Evolutionary conservation across 2,797 vertebrate genomes (phyloP).

Genomic region (Lophotriccus pileatus): DNA sequence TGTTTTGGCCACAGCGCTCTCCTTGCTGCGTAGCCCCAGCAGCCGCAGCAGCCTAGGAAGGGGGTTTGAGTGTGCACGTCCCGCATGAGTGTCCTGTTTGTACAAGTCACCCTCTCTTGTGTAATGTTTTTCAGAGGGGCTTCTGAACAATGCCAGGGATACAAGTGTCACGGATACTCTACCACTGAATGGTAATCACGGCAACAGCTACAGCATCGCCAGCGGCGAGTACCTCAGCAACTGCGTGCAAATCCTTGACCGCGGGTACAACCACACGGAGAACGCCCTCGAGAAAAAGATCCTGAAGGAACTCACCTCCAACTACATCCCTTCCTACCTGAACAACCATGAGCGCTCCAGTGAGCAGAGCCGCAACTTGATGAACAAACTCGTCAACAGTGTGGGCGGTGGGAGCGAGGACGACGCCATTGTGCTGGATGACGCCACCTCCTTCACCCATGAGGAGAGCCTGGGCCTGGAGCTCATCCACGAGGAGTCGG

Average conservation of each 20-base stretch:
- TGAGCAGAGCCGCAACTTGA: conserved; percentile 93
- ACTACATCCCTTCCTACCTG: conserved; percentile 97
- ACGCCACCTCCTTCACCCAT: conserved; percentile 85
- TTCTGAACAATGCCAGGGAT: conserved; percentile 99
- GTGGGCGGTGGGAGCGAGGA: conserved; percentile 90
- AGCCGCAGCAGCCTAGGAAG: conserved; percentile 3
- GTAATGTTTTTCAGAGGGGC: conserved; percentile 96
- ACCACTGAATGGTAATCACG: conserved; percentile 99
- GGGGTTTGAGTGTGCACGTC: conserved; percentile 51
- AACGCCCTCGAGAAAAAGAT: conserved; percentile 98
- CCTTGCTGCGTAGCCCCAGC: not conserved
- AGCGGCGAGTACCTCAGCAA: conserved; percentile 97
- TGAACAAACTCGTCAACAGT: conserved; percentile 96
- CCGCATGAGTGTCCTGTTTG: conserved; percentile 43
- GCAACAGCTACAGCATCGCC: conserved; percentile 98
- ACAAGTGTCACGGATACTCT: conserved; percentile 99
- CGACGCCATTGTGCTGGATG: conserved; percentile 78
- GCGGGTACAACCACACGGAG: conserved; percentile 93
- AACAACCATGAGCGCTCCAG: conserved; percentile 93
- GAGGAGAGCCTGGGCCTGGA: conserved; percentile 91
- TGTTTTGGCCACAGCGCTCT: not conserved
- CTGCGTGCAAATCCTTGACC: conserved; percentile 98
- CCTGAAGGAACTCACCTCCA: conserved; percentile 97
- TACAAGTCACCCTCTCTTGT: conserved; percentile 77
- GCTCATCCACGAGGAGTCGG: conserved; percentile 92